Percentiles rank a stretch among this genome's conserved stretches.
Evolutionary conservation across 2,888 invertebrate species (phyloP).

Genomic region (Ferrisia virgata): DNA sequence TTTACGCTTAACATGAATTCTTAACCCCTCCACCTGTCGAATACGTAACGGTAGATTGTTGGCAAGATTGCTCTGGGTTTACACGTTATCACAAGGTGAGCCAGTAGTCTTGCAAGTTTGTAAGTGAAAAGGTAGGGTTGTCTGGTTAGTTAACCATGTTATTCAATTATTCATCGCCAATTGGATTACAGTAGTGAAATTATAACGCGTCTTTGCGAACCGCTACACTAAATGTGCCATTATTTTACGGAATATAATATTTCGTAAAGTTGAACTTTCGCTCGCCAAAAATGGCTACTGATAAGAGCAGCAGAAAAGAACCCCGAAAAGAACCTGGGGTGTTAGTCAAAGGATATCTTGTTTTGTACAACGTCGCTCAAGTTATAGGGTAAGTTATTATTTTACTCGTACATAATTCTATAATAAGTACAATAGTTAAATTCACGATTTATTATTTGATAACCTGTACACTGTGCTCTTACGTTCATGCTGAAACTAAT

Average conservation of each 20-base stretch:
- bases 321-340: slow-evolving; percentile 43
- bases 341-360: slow-evolving; percentile 49
- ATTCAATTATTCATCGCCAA: not conserved
- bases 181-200: not conserved
- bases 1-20: not conserved
- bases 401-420: not conserved
- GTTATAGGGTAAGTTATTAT: slow-evolving; percentile 64
- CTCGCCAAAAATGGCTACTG: slow-evolving; percentile 29
- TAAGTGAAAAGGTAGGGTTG: not conserved
- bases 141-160: not conserved
- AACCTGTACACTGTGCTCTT: too few relatives aligned
- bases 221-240: slow-evolving; percentile 14
- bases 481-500: too few relatives aligned
- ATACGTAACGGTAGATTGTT: not conserved
- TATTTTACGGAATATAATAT: not conserved
- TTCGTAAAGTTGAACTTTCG: not conserved
- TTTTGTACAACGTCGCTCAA: slow-evolving; percentile 63
- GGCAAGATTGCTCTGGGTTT: too few relatives aligned
- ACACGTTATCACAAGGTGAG: slow-evolving; percentile 30
- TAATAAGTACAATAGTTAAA: too few relatives aligned
- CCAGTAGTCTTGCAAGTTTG: not conserved
- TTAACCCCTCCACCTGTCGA: not conserved
- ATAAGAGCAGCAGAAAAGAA: slow-evolving; percentile 44
- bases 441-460: too few relatives aligned
- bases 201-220: not conserved